Evolutionary conservation across 1,140 invertebrate genomes (phyloP).

Genomic region (Xylocopa sonorina): DNA sequence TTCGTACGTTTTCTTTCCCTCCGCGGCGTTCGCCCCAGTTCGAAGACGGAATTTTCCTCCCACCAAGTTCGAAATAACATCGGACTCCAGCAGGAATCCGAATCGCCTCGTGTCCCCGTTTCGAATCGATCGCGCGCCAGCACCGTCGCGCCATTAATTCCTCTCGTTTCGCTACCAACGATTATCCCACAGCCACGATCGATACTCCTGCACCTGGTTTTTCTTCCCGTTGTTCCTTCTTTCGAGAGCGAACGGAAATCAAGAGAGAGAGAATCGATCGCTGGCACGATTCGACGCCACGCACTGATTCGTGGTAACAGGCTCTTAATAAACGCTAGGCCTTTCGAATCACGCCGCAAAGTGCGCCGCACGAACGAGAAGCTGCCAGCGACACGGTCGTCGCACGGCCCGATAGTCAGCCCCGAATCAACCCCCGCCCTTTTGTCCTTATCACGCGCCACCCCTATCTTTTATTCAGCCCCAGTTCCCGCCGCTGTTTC

Average conservation of each 20-base stretch:
- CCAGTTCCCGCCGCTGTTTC: neutral
- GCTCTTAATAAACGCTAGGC: constrained; percentile 65
- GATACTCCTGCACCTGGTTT: neutral
- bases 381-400: constrained; percentile 73
- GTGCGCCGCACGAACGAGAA: constrained; percentile 74
- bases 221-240: neutral
- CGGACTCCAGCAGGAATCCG: neutral
- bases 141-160: neutral
- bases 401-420: constrained; percentile 67
- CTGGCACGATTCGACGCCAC: no score
- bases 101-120: neutral
- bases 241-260: neutral
- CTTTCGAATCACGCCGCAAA: constrained; percentile 73
- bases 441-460: constrained; percentile 27
- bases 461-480: constrained; percentile 6
- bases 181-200: neutral
- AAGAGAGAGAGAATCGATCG: neutral
- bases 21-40: no score
- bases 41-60: neutral
- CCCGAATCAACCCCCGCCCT: constrained; percentile 22
- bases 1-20: neutral
- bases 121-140: neutral
- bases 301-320: constrained; percentile 27
- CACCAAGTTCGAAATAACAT: neutral
- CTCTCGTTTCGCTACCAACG: neutral